Evolutionary conservation across 1,140 invertebrate genomes (phyloP), one percentile per base, ranked within the genome.

Genomic region (Ptiloglossa arizonensis): DNA sequence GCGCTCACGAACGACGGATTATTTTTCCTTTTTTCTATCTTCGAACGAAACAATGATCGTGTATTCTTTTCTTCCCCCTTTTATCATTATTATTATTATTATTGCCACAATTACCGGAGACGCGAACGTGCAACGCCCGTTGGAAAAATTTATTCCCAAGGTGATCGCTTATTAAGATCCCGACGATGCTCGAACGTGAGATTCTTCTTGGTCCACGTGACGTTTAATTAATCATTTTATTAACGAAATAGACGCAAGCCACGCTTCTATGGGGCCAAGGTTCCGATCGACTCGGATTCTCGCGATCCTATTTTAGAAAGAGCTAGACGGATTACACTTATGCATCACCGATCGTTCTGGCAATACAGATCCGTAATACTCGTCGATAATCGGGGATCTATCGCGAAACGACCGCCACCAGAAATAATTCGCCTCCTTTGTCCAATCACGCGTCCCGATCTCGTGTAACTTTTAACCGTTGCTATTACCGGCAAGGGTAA

Each of bases 171-270:
- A 46, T 76, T 56, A 44, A 54, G 46, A 54, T 64, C 48, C 24
- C 11, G 29, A 50, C 19, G 48, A 41, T 32, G n/a, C 27, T 59
- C 6, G 52, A 59, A 54, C 22, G 24, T 35, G 3, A 59, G 41
- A 60, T 13, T 17, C 41, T 46, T 22, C 38, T 56, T 22, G 27
- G 44, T 50, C 48, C 52, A 50, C 32, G 54, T 52, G 44, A 50
- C 24, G 57, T 46, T 82, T 68, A 72, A 78, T 83, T 82, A 82
- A 79, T 46, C 41, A 32, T 81, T 82, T 69, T 63, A 78, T 82
- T 81, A 78, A 78, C 80, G 41, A 82, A 78, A 70, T 32, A 22
- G 52, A 62, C 54, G 54, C 48, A 52, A 69, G 50, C 50, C 8
- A 29, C 52, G 17, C 13, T 17, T 66, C 35, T 63, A 48, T 48